A percentile compares a stretch with the other conserved stretches of the same genome.
Conservation (phyloP, 2,797 vertebrate species). For the Amblyopsis hoosieri region DNA sequence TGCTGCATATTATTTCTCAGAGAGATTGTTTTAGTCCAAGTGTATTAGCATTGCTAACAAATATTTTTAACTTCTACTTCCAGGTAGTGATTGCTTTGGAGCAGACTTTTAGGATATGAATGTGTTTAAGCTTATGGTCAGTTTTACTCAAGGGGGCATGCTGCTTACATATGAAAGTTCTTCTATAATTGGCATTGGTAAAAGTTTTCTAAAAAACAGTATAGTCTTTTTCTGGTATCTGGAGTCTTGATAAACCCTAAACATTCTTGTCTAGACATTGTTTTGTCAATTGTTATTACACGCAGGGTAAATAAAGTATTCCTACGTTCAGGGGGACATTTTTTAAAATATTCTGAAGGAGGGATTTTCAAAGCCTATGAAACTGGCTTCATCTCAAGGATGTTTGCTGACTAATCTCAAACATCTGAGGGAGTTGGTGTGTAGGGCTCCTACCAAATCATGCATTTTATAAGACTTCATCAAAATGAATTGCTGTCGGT, state of each 20-base stretch:
- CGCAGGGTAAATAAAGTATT: no score
- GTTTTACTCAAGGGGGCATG: conserved; percentile 25
- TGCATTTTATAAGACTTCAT: no score
- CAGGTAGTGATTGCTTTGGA: neutral
- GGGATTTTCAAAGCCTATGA: neutral
- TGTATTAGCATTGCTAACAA: no score
- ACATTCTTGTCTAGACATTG: conserved; percentile 4
- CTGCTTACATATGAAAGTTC: conserved; percentile 25
- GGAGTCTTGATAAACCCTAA: neutral
- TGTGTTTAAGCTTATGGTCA: conserved; percentile 2
- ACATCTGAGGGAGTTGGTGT: no score
- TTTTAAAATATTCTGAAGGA: neutral
- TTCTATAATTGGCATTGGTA: neutral
- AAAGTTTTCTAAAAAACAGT: neutral
- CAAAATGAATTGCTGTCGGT: neutral
- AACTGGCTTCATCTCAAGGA: conserved; percentile 17
- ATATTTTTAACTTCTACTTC: no score
- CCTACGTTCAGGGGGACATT: no score
- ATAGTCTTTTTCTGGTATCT: neutral
- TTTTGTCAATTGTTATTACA: neutral
- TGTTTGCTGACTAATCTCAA: no score
- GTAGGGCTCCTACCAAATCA: no score
- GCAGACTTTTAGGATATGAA: conserved; percentile 3
- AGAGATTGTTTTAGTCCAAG: no score
- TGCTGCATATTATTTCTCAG: no score